Conservation (phyloP, 2,888 invertebrate genomes). For the Aplocera efformata region DNA sequence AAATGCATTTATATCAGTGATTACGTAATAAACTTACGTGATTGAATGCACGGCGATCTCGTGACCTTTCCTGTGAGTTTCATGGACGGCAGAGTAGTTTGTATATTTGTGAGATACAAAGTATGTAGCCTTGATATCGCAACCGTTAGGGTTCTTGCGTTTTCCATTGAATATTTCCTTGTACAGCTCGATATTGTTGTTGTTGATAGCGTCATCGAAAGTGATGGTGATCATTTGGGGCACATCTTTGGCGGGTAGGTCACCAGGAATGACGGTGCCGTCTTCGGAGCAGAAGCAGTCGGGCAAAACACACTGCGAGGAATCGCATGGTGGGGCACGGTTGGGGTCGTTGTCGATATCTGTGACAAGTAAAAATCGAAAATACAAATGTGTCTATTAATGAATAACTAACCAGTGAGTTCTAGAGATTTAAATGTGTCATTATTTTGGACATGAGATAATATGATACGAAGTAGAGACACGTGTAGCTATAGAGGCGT, state of each 20-base stretch:
- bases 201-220: slow-evolving; percentile 96
- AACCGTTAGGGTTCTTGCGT: slow-evolving; percentile 95
- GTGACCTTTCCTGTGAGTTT: slow-evolving; percentile 94
- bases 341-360: slow-evolving; percentile 97
- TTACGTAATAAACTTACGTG: slow-evolving; percentile 82
- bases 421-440: too few species aligned
- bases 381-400: too few species aligned
- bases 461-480: slow-evolving; percentile 28
- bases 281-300: slow-evolving; percentile 97
- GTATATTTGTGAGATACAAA: slow-evolving; percentile 96
- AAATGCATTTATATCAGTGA: slow-evolving; percentile 4
- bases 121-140: slow-evolving; percentile 95
- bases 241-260: slow-evolving; percentile 90
- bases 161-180: slow-evolving; percentile 94
- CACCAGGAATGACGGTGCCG: slow-evolving; percentile 92
- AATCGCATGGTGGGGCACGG: slow-evolving; percentile 94
- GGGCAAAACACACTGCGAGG: slow-evolving; percentile 90
- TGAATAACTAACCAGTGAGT: too few species aligned
- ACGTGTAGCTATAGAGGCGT: slow-evolving; percentile 35
- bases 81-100: slow-evolving; percentile 95
- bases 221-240: slow-evolving; percentile 97
- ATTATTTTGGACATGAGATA: slow-evolving; percentile 8
- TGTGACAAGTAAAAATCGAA: slow-evolving; percentile 58
- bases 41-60: slow-evolving; percentile 97
- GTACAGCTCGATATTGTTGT: slow-evolving; percentile 96